phyloP scores from a whole-genome alignment of 2,797 vertebrate genomes.

The Sebastes kiyomatsui region DNA sequence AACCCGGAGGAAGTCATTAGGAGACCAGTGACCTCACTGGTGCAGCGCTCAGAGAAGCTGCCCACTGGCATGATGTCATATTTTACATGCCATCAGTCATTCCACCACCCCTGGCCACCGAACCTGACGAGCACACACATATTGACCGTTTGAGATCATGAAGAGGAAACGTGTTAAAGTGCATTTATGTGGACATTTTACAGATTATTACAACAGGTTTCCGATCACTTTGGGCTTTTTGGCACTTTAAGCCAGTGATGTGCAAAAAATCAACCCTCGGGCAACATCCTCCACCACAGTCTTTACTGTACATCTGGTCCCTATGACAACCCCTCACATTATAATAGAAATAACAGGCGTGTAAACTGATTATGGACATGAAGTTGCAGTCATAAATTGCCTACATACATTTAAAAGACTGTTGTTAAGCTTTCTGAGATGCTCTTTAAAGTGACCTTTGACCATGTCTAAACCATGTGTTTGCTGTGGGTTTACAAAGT shows the following conservation, averaged over 20 bases:
- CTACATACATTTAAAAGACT: no score
- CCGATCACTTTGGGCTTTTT: background rate
- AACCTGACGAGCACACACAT: slow-evolving; percentile 41
- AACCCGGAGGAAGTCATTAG: slow-evolving; percentile 77
- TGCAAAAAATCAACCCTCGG: slow-evolving; percentile 6
- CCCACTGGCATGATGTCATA: slow-evolving; percentile 78
- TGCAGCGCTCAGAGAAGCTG: slow-evolving; percentile 59
- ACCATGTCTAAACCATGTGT: no score
- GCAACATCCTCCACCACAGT: background rate
- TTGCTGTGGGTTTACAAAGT: no score
- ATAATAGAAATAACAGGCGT: no score
- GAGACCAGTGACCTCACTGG: slow-evolving; percentile 76
- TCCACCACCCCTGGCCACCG: slow-evolving; percentile 59
- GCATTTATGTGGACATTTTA: background rate
- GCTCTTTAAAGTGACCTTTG: no score
- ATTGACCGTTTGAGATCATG: slow-evolving; percentile 43
- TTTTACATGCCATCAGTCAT: slow-evolving; percentile 75
- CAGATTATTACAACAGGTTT: background rate
- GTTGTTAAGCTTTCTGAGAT: no score
- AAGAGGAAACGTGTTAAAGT: slow-evolving; percentile 55
- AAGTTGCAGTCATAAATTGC: no score
- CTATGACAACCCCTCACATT: no score
- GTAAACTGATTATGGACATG: no score
- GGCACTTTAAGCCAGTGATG: slow-evolving; percentile 12
- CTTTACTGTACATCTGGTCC: no score